phyloP scores from a whole-genome alignment of 2,797 vertebrate genomes.

The Phoxinus dragarum region DNA sequence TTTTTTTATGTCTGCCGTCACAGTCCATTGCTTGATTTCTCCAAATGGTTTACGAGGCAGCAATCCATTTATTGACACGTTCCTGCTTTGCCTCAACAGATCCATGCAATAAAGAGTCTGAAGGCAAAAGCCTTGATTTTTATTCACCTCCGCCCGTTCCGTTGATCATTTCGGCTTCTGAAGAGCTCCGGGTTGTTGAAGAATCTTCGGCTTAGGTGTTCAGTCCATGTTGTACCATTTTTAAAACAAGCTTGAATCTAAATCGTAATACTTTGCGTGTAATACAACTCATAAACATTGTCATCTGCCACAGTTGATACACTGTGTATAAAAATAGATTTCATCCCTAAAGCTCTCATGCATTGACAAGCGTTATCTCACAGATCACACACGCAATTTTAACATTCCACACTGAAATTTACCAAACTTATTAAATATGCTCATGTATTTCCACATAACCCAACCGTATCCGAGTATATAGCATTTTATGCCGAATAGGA shows the following conservation, averaged over 20 bases:
- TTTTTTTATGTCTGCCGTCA: not conserved
- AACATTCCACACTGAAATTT: conserved; percentile 22
- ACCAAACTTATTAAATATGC: conserved; percentile 44
- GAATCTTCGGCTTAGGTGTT: not conserved
- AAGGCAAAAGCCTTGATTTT: conserved; percentile 10
- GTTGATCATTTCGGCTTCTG: not conserved
- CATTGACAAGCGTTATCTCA: conserved; percentile 48
- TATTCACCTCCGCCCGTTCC: not conserved
- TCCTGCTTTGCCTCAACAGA: not conserved
- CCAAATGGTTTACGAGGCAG: not conserved
- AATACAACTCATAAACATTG: conserved; percentile 49
- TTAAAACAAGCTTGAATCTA: conserved; percentile 38
- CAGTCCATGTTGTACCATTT: conserved; percentile 30
- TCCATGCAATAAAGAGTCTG: not conserved
- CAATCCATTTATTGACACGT: not conserved
- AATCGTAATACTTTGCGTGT: conserved; percentile 61
- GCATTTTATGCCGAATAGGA: conserved; percentile 59
- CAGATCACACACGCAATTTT: conserved; percentile 23
- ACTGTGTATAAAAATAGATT: conserved; percentile 60
- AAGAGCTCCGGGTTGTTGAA: not conserved
- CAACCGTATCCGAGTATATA: conserved; percentile 60
- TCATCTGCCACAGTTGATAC: conserved; percentile 40
- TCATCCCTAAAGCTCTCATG: conserved; percentile 59
- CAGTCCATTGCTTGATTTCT: not conserved
- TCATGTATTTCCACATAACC: conserved; percentile 55